Base-by-base conservation (phyloP, 2,888 invertebrate genomes). In the Himalopsyche kuldschensis region DNA sequence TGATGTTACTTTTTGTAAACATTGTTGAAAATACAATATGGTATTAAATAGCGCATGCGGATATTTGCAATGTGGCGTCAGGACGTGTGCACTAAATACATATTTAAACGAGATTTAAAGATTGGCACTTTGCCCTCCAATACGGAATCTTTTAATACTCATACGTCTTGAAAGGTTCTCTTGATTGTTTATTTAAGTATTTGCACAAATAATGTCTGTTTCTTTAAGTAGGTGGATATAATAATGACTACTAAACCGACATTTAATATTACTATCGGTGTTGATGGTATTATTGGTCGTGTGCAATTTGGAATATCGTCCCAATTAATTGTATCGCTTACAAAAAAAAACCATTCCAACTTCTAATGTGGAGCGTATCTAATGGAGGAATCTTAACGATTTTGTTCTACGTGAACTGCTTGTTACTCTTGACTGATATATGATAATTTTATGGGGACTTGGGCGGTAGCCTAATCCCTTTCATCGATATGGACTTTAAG, bases 81-180 rank as follows among this genome's bases (percentile, higher is more conserved):
- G 79, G 80, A 32, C 46, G 81, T 81, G 85, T 81, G 85, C 83
- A 35, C 83, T 83, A 48, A 82, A 78, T 48, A 83, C 83, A 85
- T 80, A 85, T 55, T 78, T 55, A 20, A 55, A 55, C 55, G 24
- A 55, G 55, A 55, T 55, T 55, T 55, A 24, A 10, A 55, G 55
- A 77, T 77, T 77, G 77, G 31, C 41, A 41, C 77, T 20, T 77
- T 17, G 31, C 11, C 35, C 41, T 31, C 2, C n/a, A 77, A 41
- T n/a, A 77, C 77, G 77, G 77, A n/a, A 77, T 41, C 35, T 41
- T 8, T 5, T 15, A 35, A 20, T 35, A 3, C 4, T 77, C 32
- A 4, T 32, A 41, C 48, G 20, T n/a, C 20, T 48, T n/a, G 6
- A 4, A 55, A 6, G 4, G 11, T 41, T 41, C n/a, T 48, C 4